These are phyloP conservation scores for Antheraea assamensis DNA, from an alignment of 2,888 invertebrate species.

Conservation along the genomic window DNA sequence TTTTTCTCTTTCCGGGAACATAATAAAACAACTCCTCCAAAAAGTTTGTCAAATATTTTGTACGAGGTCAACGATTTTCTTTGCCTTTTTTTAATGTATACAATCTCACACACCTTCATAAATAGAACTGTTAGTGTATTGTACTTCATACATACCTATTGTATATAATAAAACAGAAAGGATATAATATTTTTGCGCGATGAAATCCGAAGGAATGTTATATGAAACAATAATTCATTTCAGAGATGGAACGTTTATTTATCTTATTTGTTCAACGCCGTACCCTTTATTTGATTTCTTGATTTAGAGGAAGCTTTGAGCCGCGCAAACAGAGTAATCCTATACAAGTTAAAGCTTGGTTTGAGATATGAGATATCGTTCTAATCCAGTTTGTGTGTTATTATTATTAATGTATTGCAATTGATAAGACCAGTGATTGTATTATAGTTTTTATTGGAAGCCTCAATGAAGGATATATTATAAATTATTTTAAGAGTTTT, in stretches of 20 bases:
- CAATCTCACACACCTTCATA: background rate
- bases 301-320: conserved; percentile 36
- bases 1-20: background rate
- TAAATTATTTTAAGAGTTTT: background rate
- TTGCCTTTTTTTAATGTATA: too few species aligned
- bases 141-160: background rate
- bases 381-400: background rate
- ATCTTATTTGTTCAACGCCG: conserved; percentile 32
- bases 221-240: conserved; percentile 14
- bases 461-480: background rate
- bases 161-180: background rate
- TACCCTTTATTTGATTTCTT: conserved; percentile 36
- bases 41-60: background rate
- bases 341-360: conserved; percentile 29
- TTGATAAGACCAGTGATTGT: background rate
- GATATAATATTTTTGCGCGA: background rate
- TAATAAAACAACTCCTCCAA: background rate
- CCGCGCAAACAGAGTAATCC: conserved; percentile 34
- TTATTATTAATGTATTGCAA: background rate
- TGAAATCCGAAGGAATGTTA: conserved; percentile 5
- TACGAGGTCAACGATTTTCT: background rate
- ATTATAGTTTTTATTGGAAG: background rate
- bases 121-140: background rate
- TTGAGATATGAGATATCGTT: background rate
- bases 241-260: conserved; percentile 29